Base-by-base conservation (phyloP, 2,797 vertebrate species). In the Sebastes iracundus region DNA sequence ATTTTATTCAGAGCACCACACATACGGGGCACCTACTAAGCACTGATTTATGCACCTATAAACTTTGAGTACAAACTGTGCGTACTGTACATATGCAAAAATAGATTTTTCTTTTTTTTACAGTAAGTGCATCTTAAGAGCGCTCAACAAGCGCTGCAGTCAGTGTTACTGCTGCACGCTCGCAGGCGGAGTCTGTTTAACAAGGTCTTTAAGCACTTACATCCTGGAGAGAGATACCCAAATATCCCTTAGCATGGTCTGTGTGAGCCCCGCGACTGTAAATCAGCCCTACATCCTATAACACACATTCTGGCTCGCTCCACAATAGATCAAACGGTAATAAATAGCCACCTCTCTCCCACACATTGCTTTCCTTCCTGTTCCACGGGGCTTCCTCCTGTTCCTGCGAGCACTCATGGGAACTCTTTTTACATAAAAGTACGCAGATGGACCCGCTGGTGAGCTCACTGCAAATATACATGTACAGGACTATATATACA, bases 251-350 rank as follows among this genome's bases (percentile, higher is more conserved):
- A 83, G 87, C 84, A 53, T 83, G 82, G 79, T 82, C 56, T 77
- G 80, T 76, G 74, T 84, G 88, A 88, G 87, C 83, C 81, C 68
- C 7, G 22, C 83, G 87, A 94, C 91, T 92, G 92, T 94, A 93
- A 94, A 93, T 94, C 94, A 93, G 92, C 90, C 66, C 89, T 72
- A 87, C 93, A 93, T 94, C 93, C 93, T 90, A 93, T 91, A 94
- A 93, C 91, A 94, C 87, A 93, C 91, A 92, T 93, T 94, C 87
- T 92, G 69, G 79, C 88, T 86, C 35, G 56, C 90, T 92, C 92
- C 90, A 95, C 94, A 95, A 95, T 95, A 94, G 93, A 95, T 95
- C 93, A 95, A 94, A 93, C 86, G 35, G 93, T 93, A 94, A 94
- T 92, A 94, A 94, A 93, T 94, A 95, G 93, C 92, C 93, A 90